These are phyloP conservation scores for Tethea ocularis DNA, from an alignment of 2,888 invertebrate species.

Conservation along the genomic window DNA sequence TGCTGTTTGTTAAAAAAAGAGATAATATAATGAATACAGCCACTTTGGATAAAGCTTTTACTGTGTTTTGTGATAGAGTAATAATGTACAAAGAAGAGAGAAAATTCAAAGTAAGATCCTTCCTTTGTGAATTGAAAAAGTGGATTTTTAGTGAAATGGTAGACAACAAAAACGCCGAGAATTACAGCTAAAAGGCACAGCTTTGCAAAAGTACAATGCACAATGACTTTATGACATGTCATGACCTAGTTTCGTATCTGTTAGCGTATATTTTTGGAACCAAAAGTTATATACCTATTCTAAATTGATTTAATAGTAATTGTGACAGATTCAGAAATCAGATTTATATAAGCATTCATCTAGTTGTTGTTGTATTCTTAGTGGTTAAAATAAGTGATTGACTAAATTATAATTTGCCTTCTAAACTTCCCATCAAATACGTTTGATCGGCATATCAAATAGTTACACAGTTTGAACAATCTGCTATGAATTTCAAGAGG, in stretches of 20 bases:
- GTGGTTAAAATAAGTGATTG: neutral
- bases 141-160: neutral
- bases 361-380: too few relatives aligned
- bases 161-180: neutral
- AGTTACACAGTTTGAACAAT: neutral
- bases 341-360: too few relatives aligned
- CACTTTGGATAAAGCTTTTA: neutral
- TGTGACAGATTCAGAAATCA: too few relatives aligned
- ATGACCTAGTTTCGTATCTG: neutral
- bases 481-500: conserved; percentile 4
- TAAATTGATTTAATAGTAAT: too few relatives aligned
- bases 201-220: too few relatives aligned
- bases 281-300: too few relatives aligned
- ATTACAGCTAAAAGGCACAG: neutral
- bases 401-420: too few relatives aligned
- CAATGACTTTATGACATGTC: neutral
- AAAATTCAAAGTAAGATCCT: neutral
- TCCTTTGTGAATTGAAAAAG: neutral
- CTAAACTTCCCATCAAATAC: neutral
- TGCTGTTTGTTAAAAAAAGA: too few relatives aligned
- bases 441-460: neutral
- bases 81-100: neutral
- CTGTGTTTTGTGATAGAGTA: neutral
- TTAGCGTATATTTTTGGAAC: neutral
- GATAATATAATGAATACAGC: too few relatives aligned